Percentiles rank a stretch among this genome's conserved stretches.
These are phyloP conservation scores for Eupithecia subumbrata DNA, from an alignment of 2,888 invertebrate species.

Conservation along the genomic window DNA sequence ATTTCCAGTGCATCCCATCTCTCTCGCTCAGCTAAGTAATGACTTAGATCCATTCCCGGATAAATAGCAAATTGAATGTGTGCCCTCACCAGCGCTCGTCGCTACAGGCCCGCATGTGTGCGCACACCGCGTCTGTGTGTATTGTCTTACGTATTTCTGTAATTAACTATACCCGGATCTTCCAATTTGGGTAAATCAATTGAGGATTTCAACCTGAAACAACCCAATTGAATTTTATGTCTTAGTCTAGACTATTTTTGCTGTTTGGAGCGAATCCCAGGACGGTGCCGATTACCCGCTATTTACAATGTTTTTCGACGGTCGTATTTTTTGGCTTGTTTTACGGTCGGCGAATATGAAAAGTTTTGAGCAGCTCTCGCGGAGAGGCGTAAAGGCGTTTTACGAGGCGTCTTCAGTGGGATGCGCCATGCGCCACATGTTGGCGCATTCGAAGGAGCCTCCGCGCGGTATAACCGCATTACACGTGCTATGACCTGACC, in stretches of 20 bases:
- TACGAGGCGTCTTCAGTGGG: constrained; percentile 81
- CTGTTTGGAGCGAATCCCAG: constrained; percentile 60
- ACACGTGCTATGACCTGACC: constrained; percentile 80
- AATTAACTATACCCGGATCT: constrained; percentile 45
- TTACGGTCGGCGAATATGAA: constrained; percentile 82
- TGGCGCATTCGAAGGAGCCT: constrained; percentile 73
- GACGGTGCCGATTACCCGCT: constrained; percentile 73
- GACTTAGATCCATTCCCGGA: constrained; percentile 83
- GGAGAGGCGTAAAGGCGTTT: constrained; percentile 80
- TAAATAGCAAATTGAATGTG: constrained; percentile 84
- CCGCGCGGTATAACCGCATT: constrained; percentile 73
- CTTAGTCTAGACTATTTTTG: constrained; percentile 39
- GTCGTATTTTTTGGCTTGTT: constrained; percentile 82
- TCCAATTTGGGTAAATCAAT: constrained; percentile 27
- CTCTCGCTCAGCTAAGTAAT: constrained; percentile 83
- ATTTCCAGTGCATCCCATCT: constrained; percentile 80
- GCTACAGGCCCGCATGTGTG: constrained; percentile 43
- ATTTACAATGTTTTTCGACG: constrained; percentile 83
- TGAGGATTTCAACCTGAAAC: constrained; percentile 37
- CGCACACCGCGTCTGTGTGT: constrained; percentile 27
- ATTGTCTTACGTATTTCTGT: constrained; percentile 49
- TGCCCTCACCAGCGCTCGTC: constrained; percentile 57
- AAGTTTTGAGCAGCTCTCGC: constrained; percentile 81
- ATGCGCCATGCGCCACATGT: constrained; percentile 80
- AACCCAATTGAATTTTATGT: constrained; percentile 59